Evolutionary conservation across 1,140 invertebrate species (phyloP).

Genomic region (Anastrepha obliqua): DNA sequence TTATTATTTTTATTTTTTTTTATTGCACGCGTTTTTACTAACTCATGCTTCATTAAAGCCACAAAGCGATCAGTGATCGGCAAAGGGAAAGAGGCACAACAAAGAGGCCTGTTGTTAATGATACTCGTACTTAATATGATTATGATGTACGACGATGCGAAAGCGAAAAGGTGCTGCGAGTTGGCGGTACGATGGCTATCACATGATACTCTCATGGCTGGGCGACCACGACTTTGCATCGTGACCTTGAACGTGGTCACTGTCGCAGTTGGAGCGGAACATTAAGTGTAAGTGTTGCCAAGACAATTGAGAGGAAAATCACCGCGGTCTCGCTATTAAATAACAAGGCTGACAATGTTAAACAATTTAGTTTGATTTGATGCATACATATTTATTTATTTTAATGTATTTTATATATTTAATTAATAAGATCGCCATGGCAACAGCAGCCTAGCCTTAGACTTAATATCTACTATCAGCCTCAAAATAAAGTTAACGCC

Average conservation of each 20-base stretch:
- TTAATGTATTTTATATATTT: too few species aligned
- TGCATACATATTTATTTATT: too few species aligned
- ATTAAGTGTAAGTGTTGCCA: not conserved
- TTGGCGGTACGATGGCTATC: not conserved
- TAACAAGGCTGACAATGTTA: not conserved
- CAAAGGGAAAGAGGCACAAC: not conserved
- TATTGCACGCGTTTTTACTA: too few species aligned
- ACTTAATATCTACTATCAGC: too few species aligned
- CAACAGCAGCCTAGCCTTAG: too few species aligned
- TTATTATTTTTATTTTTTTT: not conserved
- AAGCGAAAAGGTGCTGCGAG: not conserved
- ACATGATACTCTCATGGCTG: not conserved
- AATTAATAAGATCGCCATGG: too few species aligned
- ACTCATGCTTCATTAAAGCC: not conserved
- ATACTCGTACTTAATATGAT: conserved; percentile 4
- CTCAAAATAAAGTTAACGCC: too few species aligned
- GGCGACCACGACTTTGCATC: conserved; percentile 24
- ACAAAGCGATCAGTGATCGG: not conserved
- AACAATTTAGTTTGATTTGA: too few species aligned
- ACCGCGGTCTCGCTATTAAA: not conserved
- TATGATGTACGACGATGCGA: not conserved
- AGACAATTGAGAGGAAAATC: not conserved
- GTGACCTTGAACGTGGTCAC: conserved; percentile 34
- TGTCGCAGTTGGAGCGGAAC: conserved; percentile 28
- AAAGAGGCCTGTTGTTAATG: not conserved